Evolutionary conservation across 2,113 vertebrate genomes (phyloP).

Genomic region (Ictalurus punctatus): DNA sequence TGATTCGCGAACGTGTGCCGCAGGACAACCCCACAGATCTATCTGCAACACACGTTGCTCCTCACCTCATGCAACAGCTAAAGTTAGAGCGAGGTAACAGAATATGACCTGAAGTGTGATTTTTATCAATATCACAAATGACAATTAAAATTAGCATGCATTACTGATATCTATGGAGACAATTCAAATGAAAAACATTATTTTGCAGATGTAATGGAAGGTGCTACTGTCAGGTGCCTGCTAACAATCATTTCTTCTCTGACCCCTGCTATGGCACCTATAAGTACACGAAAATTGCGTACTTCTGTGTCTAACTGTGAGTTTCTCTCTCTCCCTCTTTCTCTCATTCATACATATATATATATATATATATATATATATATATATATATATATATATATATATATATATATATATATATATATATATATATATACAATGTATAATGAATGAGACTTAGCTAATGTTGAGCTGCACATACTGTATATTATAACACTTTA

Average conservation of each 20-base stretch:
- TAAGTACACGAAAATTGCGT: neutral
- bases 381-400: neutral
- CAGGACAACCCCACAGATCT: neutral
- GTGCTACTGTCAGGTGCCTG: neutral
- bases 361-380: too few species aligned
- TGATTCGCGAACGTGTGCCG: neutral
- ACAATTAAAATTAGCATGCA: neutral
- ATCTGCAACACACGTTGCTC: constrained; percentile 21
- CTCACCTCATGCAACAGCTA: neutral
- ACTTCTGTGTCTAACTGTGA: neutral
- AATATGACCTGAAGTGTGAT: neutral
- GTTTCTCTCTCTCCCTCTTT: neutral
- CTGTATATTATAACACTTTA: neutral
- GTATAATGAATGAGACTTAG: neutral
- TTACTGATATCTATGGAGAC: neutral
- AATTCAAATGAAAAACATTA: neutral
- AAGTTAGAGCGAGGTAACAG: neutral
- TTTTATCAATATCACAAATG: neutral
- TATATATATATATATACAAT: too few species aligned
- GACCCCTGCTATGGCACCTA: neutral
- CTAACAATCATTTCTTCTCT: neutral
- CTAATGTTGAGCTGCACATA: neutral
- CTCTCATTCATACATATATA: too few species aligned
- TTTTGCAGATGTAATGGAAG: neutral
- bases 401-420: neutral